These are phyloP conservation scores for Vidua macroura DNA, from an alignment of 2,113 vertebrate species.

Conservation along the genomic window DNA sequence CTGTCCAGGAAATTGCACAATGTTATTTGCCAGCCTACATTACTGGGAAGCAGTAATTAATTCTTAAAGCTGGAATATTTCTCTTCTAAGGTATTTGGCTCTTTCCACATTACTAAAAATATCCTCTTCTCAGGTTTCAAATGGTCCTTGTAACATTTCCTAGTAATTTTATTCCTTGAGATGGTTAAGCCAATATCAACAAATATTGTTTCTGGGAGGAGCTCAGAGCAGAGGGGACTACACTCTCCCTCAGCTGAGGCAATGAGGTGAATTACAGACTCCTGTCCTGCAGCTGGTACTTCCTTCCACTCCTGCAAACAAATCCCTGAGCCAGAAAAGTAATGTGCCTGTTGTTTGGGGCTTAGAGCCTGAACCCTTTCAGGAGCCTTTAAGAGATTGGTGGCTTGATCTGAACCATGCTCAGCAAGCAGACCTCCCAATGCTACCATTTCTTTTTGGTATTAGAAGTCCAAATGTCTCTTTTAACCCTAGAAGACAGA, in stretches of 20 bases:
- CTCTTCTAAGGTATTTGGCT: background rate
- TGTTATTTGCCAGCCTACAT: background rate
- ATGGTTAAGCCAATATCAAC: background rate
- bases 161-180: background rate
- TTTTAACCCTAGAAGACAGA: background rate
- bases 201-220: background rate
- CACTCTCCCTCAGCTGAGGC: background rate
- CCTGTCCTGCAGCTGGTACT: background rate
- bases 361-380: background rate
- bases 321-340: background rate
- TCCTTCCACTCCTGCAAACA: background rate
- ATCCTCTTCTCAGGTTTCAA: background rate
- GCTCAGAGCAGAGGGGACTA: background rate
- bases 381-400: background rate
- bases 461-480: background rate
- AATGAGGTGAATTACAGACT: background rate
- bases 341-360: background rate
- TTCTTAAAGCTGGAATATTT: conserved; percentile 30
- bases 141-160: background rate
- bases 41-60: conserved; percentile 14
- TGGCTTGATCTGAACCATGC: accelerated
- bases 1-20: background rate
- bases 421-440: background rate
- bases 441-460: background rate
- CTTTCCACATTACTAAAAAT: background rate